Conservation (phyloP, 2,797 vertebrate genomes). For the Borostomias antarcticus region DNA sequence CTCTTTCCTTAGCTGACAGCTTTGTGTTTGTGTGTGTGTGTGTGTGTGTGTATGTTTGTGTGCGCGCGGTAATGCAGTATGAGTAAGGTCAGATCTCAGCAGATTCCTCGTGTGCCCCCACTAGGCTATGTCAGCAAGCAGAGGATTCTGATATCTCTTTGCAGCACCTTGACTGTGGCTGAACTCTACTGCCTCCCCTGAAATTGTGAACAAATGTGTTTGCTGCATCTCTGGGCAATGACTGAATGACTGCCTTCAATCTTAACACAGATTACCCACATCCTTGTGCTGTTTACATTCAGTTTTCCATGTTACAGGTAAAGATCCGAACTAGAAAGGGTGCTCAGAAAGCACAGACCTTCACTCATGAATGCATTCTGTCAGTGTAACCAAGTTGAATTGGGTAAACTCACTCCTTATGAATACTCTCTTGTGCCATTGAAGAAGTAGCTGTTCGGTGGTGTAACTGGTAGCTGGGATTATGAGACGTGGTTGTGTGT, state of each 20-base stretch:
- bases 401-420: no score
- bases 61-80: conserved; percentile 51
- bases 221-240: conserved; percentile 25
- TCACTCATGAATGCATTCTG: no score
- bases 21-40: no score
- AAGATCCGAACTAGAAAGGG: no score
- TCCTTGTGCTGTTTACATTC: conserved; percentile 17
- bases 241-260: conserved; percentile 36
- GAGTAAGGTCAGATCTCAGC: conserved; percentile 57
- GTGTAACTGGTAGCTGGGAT: no score
- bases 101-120: conserved; percentile 39
- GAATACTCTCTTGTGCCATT: no score
- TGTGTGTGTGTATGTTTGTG: no score
- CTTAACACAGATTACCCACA: conserved; percentile 31
- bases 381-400: no score
- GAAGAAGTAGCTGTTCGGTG: no score
- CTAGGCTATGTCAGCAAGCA: conserved; percentile 42
- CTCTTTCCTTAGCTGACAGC: conserved; percentile 62
- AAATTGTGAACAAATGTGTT: conserved; percentile 47
- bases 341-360: no score
- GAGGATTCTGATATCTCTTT: conserved; percentile 57
- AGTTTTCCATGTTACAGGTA: not conserved
- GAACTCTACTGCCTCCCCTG: conserved; percentile 43
- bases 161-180: conserved; percentile 59
- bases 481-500: no score